Evolutionary conservation across 1,140 invertebrate species (phyloP).

Genomic region (Hydropsyche tenuis): DNA sequence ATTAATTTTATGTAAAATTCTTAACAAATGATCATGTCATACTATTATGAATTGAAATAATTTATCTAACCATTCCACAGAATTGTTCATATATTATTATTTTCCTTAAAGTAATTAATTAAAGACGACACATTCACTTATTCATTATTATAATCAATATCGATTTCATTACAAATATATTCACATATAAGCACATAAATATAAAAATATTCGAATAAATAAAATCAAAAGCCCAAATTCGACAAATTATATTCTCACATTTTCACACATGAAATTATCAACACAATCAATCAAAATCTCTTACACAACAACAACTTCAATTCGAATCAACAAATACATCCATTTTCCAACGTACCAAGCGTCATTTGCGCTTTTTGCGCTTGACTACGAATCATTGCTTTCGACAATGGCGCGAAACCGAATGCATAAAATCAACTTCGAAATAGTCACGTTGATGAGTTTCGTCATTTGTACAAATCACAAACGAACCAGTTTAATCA

Average conservation of each 20-base stretch:
- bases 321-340: background rate
- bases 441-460: background rate
- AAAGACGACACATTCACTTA: background rate
- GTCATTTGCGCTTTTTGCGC: background rate
- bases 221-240: background rate
- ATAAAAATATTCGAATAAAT: background rate
- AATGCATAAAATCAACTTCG: background rate
- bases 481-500: background rate
- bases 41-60: background rate
- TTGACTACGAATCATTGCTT: background rate
- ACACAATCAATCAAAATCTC: background rate
- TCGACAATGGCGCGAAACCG: background rate
- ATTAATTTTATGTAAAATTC: background rate
- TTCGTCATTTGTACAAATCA: background rate
- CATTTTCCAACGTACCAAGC: background rate
- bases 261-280: background rate
- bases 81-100: background rate
- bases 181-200: background rate
- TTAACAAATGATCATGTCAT: background rate
- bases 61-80: background rate
- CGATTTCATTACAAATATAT: no score
- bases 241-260: background rate
- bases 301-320: background rate
- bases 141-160: background rate
- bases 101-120: background rate